Evolutionary conservation across 1,140 invertebrate species (phyloP), one percentile per base, ranked within the genome.

Genomic region (Drosophila pachea): DNA sequence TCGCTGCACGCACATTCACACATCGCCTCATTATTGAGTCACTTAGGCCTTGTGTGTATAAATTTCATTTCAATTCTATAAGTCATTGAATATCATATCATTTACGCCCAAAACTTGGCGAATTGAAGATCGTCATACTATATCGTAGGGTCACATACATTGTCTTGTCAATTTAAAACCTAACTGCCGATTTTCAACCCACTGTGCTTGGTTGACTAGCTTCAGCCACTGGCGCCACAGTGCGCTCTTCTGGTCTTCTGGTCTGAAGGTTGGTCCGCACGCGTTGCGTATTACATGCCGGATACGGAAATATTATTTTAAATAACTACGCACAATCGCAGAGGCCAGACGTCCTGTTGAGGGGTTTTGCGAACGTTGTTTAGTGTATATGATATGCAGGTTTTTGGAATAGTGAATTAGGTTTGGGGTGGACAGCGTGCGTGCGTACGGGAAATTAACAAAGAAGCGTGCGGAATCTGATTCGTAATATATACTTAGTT

Each of bases 281-380:
- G 81, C 81, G 76, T 59, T 55, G 63, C 76, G 76, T 86, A 86
- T 84, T 84, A 84, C 78, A 71, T 77, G 35, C 81, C 81, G 81
- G 81, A 84, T 69, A 62, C 76, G 81, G 81, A 84, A 84, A 84
- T 84, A 84, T 84, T 86, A 84, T 74, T 84, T 84, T 81, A 84
- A 86, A 84, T 79, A 84, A 81, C 64, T 76, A 50, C 63, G 74
- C 55, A 86, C 61, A 65, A 76, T 60, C 59, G 45, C 38, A 32
- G 65, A 78, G 56, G 32, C 73, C 49, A 38, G 47, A 12, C 14
- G 40, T 56, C 54, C 54, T 56, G 33, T 22, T 22, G 22, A 22
- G 22, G 22, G 22, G 22, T 22, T 22, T 22, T 22, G 22, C 22
- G 22, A 22, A 22, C 22, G 22, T 22, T 22, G 22, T 22, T 22